Evolutionary conservation across 2,797 vertebrate genomes (phyloP).

Genomic region (Brachyalestes nurse): DNA sequence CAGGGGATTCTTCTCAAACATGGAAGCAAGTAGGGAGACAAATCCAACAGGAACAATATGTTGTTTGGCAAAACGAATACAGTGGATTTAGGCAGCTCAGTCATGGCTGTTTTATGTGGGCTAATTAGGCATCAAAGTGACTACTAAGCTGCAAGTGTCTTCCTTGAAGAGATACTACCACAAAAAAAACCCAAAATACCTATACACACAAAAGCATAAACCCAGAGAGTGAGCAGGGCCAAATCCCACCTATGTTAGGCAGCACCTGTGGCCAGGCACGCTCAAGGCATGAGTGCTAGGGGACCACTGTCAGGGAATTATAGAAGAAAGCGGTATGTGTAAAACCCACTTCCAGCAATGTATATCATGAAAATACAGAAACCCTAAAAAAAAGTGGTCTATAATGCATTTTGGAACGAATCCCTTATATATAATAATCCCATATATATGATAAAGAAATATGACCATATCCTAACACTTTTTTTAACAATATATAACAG

Average conservation of each 20-base stretch:
- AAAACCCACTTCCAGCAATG: too few species aligned
- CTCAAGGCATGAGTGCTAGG: not conserved
- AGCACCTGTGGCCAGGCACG: not conserved
- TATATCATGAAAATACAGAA: too few species aligned
- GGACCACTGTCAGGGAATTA: not conserved
- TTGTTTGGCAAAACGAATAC: conserved; percentile 43
- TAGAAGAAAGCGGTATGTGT: too few species aligned
- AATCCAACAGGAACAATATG: conserved; percentile 48
- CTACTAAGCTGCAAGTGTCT: conserved; percentile 30
- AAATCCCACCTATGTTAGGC: not conserved
- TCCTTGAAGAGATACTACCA: conserved; percentile 5
- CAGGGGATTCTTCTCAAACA: conserved; percentile 68
- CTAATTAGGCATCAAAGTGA: conserved; percentile 51
- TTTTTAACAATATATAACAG: too few species aligned
- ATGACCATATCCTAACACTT: too few species aligned
- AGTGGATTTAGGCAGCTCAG: conserved; percentile 37
- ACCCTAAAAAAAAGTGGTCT: too few species aligned
- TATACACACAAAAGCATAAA: not conserved
- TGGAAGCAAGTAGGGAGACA: conserved; percentile 53
- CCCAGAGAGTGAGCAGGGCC: conserved; percentile 9
- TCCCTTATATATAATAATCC: too few species aligned
- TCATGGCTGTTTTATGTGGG: conserved; percentile 49
- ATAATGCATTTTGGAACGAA: too few species aligned
- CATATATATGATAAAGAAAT: too few species aligned
- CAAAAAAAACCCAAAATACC: conserved; percentile 11